Percentiles rank a stretch among this genome's conserved stretches.
phyloP scores from a whole-genome alignment of 2,113 vertebrate species.

The Clinocottus analis region DNA sequence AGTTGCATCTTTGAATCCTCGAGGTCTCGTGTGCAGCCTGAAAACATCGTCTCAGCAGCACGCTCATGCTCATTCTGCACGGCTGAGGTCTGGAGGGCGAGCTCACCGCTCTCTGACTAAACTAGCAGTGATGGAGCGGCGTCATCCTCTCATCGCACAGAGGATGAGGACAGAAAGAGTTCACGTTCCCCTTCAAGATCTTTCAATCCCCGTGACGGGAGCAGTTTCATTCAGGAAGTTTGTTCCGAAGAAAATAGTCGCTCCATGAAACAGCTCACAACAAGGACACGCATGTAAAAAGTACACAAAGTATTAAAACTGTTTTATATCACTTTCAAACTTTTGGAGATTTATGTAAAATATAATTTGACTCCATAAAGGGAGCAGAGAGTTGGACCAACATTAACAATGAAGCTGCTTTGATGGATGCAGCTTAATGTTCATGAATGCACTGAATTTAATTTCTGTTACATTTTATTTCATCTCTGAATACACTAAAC shows the following conservation, averaged over 20 bases:
- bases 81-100: not conserved
- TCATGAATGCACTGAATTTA: no score
- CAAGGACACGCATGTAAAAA: no score
- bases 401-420: conserved; percentile 18
- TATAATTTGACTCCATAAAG: not conserved
- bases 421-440: no score
- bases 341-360: not conserved
- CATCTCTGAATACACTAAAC: no score
- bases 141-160: no score
- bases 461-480: no score
- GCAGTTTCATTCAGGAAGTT: not conserved
- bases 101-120: not conserved
- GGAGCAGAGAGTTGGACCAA: conserved; percentile 7
- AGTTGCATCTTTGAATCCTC: no score
- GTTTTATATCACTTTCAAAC: no score
- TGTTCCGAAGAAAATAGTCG: not conserved
- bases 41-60: not conserved
- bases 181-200: not conserved
- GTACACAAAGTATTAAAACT: no score
- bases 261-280: not conserved
- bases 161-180: no score
- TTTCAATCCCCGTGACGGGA: not conserved
- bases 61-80: not conserved
- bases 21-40: no score
- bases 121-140: no score